Evolutionary conservation across 2,797 vertebrate species (phyloP).

Genomic region (Leuciscus waleckii): DNA sequence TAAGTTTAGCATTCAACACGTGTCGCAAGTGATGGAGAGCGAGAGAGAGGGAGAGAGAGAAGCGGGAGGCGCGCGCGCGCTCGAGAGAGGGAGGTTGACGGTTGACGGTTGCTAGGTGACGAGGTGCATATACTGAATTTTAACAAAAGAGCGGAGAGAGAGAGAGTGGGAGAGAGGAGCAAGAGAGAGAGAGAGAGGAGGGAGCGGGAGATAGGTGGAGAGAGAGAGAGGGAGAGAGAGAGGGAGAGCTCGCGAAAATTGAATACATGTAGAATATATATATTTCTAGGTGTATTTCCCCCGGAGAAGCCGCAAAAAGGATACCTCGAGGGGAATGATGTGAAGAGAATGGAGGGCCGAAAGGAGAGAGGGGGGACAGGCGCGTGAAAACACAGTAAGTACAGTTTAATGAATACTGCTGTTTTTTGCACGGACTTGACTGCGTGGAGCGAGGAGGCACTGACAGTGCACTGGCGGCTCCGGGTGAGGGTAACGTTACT

Average conservation of each 20-base stretch:
- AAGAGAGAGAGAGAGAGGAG: constrained; percentile 64
- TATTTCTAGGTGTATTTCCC: constrained; percentile 74
- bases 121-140: constrained; percentile 89
- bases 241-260: constrained; percentile 77
- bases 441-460: constrained; percentile 69
- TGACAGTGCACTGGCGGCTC: constrained; percentile 70
- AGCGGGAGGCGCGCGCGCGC: constrained; percentile 51
- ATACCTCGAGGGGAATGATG: constrained; percentile 83
- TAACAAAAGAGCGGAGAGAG: constrained; percentile 84
- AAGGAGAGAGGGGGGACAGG: constrained; percentile 83
- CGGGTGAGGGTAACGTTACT: constrained; percentile 71
- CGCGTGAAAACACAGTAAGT: constrained; percentile 84
- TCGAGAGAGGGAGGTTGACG: constrained; percentile 70
- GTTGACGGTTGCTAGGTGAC: constrained; percentile 88
- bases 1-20: constrained; percentile 91
- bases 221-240: constrained; percentile 72
- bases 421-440: constrained; percentile 67
- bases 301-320: constrained; percentile 81
- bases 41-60: constrained; percentile 54
- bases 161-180: constrained; percentile 55
- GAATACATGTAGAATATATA: constrained; percentile 83
- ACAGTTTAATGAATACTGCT: constrained; percentile 72
- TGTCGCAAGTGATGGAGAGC: constrained; percentile 82
- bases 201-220: constrained; percentile 68
- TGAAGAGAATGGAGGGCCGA: constrained; percentile 84